Conservation (phyloP, 1,140 invertebrate genomes). For the Heliconius himera region DNA sequence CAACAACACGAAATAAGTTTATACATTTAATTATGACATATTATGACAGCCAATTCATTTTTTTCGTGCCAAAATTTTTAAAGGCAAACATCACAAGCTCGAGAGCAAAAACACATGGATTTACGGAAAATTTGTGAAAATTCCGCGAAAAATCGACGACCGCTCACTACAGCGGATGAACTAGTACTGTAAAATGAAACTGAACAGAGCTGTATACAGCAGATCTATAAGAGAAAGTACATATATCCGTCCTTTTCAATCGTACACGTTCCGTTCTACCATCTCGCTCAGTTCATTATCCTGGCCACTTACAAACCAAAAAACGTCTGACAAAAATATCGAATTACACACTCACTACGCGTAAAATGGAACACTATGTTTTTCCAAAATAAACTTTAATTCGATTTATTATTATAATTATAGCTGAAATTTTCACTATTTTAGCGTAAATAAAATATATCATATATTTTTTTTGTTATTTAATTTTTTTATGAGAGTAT, state of each 20-base stretch:
- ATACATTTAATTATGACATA: background rate
- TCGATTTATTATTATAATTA: background rate
- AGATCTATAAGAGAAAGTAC: constrained; percentile 77
- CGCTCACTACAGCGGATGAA: constrained; percentile 37
- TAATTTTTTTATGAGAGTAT: background rate
- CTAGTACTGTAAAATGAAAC: constrained; percentile 62
- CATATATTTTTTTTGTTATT: background rate
- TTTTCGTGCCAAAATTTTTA: constrained; percentile 23
- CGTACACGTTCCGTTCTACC: constrained; percentile 20
- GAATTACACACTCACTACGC: constrained; percentile 54
- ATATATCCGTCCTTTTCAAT: constrained; percentile 53
- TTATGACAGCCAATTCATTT: background rate
- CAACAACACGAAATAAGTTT: constrained; percentile 8
- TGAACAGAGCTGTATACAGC: constrained; percentile 57
- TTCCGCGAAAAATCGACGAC: constrained; percentile 39
- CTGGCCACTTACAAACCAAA: constrained; percentile 57
- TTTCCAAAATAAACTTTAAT: constrained; percentile 30
- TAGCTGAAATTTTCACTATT: background rate
- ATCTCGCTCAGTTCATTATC: constrained; percentile 59
- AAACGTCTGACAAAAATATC: constrained; percentile 60
- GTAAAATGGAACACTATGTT: constrained; percentile 53
- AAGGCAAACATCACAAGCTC: constrained; percentile 24
- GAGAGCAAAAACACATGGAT: constrained; percentile 31
- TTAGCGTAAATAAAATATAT: background rate
- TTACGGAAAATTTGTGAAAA: constrained; percentile 52